A percentile compares a stretch with the other conserved stretches of the same genome.
These are phyloP conservation scores for Australoheros scitulus DNA, from an alignment of 2,113 vertebrate genomes.

Conservation along the genomic window DNA sequence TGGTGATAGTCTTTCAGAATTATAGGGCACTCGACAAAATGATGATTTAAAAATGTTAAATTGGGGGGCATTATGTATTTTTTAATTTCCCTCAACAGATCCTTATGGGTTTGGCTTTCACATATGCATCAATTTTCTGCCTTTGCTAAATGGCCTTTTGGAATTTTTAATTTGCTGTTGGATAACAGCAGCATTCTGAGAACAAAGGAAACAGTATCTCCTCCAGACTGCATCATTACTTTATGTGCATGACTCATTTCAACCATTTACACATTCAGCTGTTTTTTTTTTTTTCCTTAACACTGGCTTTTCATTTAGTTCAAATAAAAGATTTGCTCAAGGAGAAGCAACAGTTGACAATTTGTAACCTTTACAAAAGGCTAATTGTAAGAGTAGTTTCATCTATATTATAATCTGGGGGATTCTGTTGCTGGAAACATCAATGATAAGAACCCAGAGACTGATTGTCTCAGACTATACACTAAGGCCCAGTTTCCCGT, in stretches of 20 bases:
- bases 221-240: conserved; percentile 10
- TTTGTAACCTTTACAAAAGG: background rate
- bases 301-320: background rate
- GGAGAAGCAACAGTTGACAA: background rate
- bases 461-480: too few species aligned
- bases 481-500: too few species aligned
- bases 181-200: background rate
- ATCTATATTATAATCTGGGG: background rate
- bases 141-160: background rate
- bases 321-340: background rate
- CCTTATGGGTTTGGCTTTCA: background rate
- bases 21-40: background rate
- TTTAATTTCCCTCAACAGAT: background rate
- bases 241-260: conserved; percentile 40
- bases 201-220: conserved; percentile 33
- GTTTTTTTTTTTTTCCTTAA: background rate
- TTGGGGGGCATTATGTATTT: background rate
- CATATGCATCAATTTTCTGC: background rate
- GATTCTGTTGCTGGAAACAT: background rate
- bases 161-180: background rate
- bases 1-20: background rate
- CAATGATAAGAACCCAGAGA: background rate
- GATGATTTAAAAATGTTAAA: background rate
- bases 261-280: conserved; percentile 4
- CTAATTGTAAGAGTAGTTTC: background rate